These are phyloP conservation scores for Girardinus metallicus DNA, from an alignment of 2,797 vertebrate species.

Conservation along the genomic window DNA sequence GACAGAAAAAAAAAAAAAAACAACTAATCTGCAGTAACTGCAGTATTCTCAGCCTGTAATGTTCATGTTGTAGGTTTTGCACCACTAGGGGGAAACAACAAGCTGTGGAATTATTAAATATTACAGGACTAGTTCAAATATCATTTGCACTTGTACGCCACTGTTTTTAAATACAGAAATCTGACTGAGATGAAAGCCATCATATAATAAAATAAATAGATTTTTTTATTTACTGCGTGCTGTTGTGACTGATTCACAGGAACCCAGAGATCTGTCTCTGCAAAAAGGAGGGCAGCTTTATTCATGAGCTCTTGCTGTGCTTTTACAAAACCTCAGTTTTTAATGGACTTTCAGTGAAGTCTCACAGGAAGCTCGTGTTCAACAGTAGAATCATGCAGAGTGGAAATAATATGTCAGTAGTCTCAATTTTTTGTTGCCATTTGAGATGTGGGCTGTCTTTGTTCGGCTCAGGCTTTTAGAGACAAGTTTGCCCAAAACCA, in stretches of 20 bases:
- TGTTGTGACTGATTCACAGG: constrained; percentile 26
- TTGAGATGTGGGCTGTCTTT: constrained; percentile 28
- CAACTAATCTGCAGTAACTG: constrained; percentile 6
- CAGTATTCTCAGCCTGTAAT: constrained; percentile 11
- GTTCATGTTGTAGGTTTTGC: constrained; percentile 42
- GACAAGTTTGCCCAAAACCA: constrained; percentile 20
- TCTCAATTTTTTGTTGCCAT: constrained; percentile 20
- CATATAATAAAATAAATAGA: constrained; percentile 44
- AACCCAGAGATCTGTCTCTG: constrained; percentile 16
- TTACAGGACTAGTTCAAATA: constrained; percentile 32
- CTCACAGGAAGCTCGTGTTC: constrained; percentile 41
- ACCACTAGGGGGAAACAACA: constrained; percentile 81
- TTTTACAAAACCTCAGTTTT: constrained; percentile 51
- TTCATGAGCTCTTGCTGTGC: constrained; percentile 45
- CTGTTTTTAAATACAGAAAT: constrained; percentile 26
- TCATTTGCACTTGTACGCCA: constrained; percentile 28
- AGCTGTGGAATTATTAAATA: constrained; percentile 56
- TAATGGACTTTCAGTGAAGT: constrained; percentile 40
- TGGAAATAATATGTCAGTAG: constrained; percentile 25
- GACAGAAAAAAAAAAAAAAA: not conserved
- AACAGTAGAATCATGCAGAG: constrained; percentile 30
- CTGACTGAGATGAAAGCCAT: constrained; percentile 25
- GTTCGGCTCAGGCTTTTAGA: constrained; percentile 22
- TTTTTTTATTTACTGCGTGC: constrained; percentile 16
- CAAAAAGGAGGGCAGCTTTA: constrained; percentile 25